Evolutionary conservation across 2,113 vertebrate species (phyloP).

Genomic region (Mugil cephalus): DNA sequence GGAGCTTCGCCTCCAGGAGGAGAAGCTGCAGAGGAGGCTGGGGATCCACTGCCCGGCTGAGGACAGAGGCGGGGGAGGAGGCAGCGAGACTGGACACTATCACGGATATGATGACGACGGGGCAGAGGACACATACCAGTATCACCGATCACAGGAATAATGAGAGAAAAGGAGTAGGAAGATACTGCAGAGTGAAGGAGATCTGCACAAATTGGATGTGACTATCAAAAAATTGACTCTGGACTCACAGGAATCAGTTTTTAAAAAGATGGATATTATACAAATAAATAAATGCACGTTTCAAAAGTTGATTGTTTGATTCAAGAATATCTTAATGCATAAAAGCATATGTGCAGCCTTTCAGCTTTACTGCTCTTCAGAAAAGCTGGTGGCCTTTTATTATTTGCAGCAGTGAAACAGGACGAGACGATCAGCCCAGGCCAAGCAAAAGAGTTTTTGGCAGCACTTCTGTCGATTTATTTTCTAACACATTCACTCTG

Average conservation of each 20-base stretch:
- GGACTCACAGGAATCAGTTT: conserved; percentile 23
- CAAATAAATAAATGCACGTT: conserved; percentile 17
- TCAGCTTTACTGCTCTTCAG: background rate
- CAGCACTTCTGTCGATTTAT: conserved; percentile 31
- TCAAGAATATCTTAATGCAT: conserved; percentile 7
- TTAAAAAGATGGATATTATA: conserved; percentile 24
- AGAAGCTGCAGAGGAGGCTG: conserved; percentile 81
- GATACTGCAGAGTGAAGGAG: background rate
- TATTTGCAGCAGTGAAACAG: conserved; percentile 8
- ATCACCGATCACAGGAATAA: conserved; percentile 68
- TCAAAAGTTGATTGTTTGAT: conserved; percentile 20
- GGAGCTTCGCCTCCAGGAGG: conserved; percentile 83
- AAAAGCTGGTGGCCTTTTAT: background rate
- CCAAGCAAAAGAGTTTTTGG: conserved; percentile 28
- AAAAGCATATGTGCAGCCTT: conserved; percentile 1
- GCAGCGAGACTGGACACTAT: conserved; percentile 40
- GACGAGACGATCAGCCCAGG: conserved; percentile 10
- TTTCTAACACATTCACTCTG: conserved; percentile 6
- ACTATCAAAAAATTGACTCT: conserved; percentile 8
- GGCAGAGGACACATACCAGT: conserved; percentile 59
- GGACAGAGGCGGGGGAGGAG: conserved; percentile 43
- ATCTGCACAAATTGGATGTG: background rate
- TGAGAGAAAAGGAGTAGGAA: background rate
- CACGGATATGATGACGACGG: conserved; percentile 59
- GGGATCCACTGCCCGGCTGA: conserved; percentile 82